Conservation (phyloP, 2,113 vertebrate species). For the Campylomormyrus tamandua region DNA sequence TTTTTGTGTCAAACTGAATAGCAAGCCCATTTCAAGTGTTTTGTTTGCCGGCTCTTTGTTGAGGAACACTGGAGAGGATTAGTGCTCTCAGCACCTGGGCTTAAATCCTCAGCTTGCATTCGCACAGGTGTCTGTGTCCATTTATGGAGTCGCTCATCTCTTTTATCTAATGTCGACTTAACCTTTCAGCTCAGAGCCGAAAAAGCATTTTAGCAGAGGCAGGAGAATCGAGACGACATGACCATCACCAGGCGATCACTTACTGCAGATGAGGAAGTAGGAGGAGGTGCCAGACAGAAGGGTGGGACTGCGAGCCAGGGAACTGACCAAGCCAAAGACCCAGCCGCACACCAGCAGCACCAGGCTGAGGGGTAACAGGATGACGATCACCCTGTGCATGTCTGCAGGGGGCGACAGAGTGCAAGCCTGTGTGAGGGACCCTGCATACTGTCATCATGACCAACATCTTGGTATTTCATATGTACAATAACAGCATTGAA, state of each 20-base stretch:
- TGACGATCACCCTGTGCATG: constrained; percentile 60
- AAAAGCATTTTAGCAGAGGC: not conserved
- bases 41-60: not conserved
- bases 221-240: not conserved
- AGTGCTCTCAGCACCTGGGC: not conserved
- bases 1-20: not conserved
- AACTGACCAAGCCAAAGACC: constrained; percentile 64
- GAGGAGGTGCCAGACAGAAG: constrained; percentile 53
- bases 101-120: not conserved
- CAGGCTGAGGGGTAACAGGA: constrained; percentile 65
- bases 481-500: not conserved
- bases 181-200: not conserved
- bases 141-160: not conserved
- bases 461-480: not conserved
- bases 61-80: not conserved
- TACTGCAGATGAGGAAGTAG: constrained; percentile 67
- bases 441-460: not conserved
- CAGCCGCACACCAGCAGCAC: constrained; percentile 61
- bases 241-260: constrained; percentile 38
- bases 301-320: constrained; percentile 52
- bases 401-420: constrained; percentile 43
- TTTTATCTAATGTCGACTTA: not conserved
- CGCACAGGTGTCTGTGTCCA: not conserved
- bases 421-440: not conserved
- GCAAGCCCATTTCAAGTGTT: not conserved